A percentile compares a stretch with the other conserved stretches of the same genome.
Evolutionary conservation across 2,888 invertebrate species (phyloP).

Genomic region (Hypolimnas misippus): DNA sequence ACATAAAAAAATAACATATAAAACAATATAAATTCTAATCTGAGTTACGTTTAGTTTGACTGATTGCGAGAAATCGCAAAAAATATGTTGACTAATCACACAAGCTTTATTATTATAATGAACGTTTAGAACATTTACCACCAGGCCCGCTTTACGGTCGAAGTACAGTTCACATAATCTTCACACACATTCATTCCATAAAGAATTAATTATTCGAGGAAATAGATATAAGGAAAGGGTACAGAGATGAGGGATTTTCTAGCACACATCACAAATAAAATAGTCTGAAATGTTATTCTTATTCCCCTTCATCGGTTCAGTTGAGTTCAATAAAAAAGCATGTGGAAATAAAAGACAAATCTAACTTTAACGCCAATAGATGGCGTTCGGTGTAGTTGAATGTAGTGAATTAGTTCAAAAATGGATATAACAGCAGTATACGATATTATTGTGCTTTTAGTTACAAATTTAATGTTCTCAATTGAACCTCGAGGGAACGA

Average conservation of each 20-base stretch:
- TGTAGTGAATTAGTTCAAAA: conserved; percentile 14
- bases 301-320: conserved; percentile 24
- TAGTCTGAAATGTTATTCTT: conserved; percentile 29
- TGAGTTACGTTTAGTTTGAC: conserved; percentile 58
- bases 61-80: conserved; percentile 73
- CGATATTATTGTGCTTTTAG: conserved; percentile 27
- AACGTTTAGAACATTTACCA: conserved; percentile 45
- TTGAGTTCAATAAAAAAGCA: conserved; percentile 19
- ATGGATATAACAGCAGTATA: not conserved
- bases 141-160: conserved; percentile 47
- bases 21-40: conserved; percentile 66
- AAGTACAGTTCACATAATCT: conserved; percentile 42
- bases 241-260: conserved; percentile 67
- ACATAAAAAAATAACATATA: conserved; percentile 61
- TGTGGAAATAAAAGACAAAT: conserved; percentile 9
- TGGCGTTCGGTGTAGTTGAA: conserved; percentile 18
- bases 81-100: conserved; percentile 75
- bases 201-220: conserved; percentile 70
- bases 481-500: conserved; percentile 31
- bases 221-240: conserved; percentile 66
- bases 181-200: conserved; percentile 80
- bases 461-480: conserved; percentile 23
- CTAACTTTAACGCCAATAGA: conserved; percentile 25
- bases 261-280: conserved; percentile 70
- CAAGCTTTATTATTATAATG: conserved; percentile 63